Base-by-base conservation (phyloP, 2,888 invertebrate genomes). In the Ptychoptera contaminata region DNA sequence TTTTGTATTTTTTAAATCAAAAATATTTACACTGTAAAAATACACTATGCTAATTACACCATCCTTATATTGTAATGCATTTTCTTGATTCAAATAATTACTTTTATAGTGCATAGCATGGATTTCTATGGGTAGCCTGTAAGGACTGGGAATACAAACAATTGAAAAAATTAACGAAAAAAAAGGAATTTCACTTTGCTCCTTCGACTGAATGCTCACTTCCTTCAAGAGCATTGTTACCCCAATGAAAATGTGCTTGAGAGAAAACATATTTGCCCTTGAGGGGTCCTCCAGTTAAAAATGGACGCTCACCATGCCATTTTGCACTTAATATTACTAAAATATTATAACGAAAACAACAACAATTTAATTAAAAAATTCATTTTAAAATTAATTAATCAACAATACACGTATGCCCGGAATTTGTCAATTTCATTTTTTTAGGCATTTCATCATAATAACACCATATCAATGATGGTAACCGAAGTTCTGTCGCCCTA, bases 241-340 rank as follows among this genome's bases (percentile, higher is more conserved):
- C 79, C 81, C 80, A 81, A 55, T 81, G 79, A 54, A 81, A 77
- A 58, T 81, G 79, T 34, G 78, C 61, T 58, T 80, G 79, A 0
- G 77, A 75, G 42, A 80, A 68, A 1, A 75, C 63, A 51, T 78
- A 79, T 47, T 73, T 74, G 8, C 71, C 72, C 5, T 62, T 46
- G 37, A 81, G 67, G 1, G 77, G 76, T 0, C 79, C 79, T 1
- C 71, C 72, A 44, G 65, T 62, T 37, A 80, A 51, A 53, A 70
- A 76, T 0, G 79, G 78, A 2, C 73, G 58, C 48, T 74, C 73
- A 6, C 70, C 61, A 12, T 8, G 8, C 79, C 79, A 81, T 61
- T 75, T 76, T 2, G 71, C 72, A 42, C 75, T 77, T 10, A 79
- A 49, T 42, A 77, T 57, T 35, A 76, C 79, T 79, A 23, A 23